These are phyloP conservation scores for Crotalus helleri DNA, from an alignment of 2,113 vertebrate species.

Conservation along the genomic window DNA sequence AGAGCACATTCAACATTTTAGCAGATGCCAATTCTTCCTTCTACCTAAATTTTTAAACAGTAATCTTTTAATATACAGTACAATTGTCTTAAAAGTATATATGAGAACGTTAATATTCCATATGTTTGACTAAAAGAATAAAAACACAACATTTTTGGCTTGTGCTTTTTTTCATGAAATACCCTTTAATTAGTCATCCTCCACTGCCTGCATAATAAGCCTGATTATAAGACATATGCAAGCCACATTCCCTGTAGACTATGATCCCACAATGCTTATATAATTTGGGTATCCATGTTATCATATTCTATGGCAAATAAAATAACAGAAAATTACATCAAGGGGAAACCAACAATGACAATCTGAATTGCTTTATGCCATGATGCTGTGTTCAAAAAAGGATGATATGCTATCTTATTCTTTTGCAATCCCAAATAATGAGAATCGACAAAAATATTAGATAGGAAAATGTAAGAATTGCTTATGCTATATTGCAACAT, in stretches of 20 bases:
- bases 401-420: neutral
- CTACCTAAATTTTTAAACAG: neutral
- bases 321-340: neutral
- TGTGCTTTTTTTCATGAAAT: neutral
- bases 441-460: neutral
- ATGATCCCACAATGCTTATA: neutral
- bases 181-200: neutral
- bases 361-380: neutral
- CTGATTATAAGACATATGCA: neutral
- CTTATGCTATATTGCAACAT: neutral
- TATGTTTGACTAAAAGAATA: neutral
- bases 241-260: neutral
- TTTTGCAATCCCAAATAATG: slow-evolving; percentile 18
- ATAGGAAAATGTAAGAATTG: neutral
- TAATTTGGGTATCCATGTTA: neutral
- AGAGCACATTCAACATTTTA: neutral
- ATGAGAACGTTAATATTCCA: neutral
- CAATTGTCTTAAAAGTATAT: neutral
- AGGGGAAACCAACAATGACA: neutral
- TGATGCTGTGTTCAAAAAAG: neutral
- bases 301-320: neutral
- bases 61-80: neutral
- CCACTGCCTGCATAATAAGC: neutral
- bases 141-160: neutral
- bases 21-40: neutral